Conservation (phyloP, 2,797 vertebrate genomes). For the Urocyon cinereoargenteus region DNA sequence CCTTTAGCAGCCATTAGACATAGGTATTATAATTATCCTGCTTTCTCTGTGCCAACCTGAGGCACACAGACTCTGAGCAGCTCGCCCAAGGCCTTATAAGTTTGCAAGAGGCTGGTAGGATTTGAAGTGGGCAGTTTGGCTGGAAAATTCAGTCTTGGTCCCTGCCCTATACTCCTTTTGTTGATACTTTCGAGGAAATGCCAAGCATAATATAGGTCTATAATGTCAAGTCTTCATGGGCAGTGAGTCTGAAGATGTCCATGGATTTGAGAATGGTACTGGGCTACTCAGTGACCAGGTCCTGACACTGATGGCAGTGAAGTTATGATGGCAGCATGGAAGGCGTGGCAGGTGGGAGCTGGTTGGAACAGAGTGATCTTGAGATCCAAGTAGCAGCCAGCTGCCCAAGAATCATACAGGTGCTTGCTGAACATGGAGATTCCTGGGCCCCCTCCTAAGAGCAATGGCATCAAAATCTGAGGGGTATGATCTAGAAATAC, state of each 20-base stretch:
- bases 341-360: not conserved
- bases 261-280: not conserved
- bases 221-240: not conserved
- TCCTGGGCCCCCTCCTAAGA: not conserved
- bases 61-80: not conserved
- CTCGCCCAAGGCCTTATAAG: not conserved
- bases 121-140: not conserved
- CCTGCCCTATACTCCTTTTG: not conserved
- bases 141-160: not conserved
- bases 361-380: not conserved
- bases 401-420: not conserved
- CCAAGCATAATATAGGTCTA: not conserved
- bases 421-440: not conserved
- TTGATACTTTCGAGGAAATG: not conserved
- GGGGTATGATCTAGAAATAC: not conserved
- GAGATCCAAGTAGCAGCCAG: not conserved
- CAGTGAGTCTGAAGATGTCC: not conserved
- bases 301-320: not conserved
- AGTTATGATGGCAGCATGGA: not conserved
- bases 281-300: not conserved
- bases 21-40: not conserved
- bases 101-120: not conserved
- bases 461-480: not conserved
- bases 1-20: not conserved
- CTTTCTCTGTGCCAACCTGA: not conserved